A percentile compares a stretch with the other conserved stretches of the same genome.
These are phyloP conservation scores for Protomyctophum bolini DNA, from an alignment of 2,113 vertebrate species.

Conservation along the genomic window DNA sequence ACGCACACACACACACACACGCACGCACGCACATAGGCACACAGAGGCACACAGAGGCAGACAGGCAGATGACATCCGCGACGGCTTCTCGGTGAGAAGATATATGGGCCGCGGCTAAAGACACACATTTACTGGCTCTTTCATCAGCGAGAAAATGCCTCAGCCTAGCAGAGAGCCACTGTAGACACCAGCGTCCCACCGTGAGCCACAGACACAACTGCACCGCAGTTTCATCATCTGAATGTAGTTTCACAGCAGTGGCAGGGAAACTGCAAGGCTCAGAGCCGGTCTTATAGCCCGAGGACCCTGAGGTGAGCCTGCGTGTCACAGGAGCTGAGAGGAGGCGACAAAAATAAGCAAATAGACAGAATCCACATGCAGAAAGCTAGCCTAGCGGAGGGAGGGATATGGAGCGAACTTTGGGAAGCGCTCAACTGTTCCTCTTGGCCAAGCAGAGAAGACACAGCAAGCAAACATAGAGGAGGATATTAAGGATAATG, in stretches of 20 bases:
- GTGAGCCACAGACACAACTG: constrained; percentile 64
- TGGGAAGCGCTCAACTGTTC: constrained; percentile 34
- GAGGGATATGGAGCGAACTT: constrained; percentile 29
- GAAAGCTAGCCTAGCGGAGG: constrained; percentile 22
- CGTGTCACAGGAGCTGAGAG: constrained; percentile 47
- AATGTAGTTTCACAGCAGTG: constrained; percentile 74
- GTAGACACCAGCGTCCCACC: constrained; percentile 67
- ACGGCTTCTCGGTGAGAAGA: constrained; percentile 52
- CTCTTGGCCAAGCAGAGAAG: constrained; percentile 34
- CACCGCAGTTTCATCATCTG: constrained; percentile 71
- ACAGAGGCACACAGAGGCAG: not conserved
- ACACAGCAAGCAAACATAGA: constrained; percentile 15
- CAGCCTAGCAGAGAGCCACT: constrained; percentile 49
- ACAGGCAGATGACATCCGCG: constrained; percentile 35
- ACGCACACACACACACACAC: constrained; percentile 3
- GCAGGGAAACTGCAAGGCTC: constrained; percentile 59
- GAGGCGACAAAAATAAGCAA: constrained; percentile 50
- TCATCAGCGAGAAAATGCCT: constrained; percentile 67
- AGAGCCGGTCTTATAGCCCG: constrained; percentile 45
- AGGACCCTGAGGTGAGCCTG: constrained; percentile 52
- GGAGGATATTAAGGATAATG: not conserved
- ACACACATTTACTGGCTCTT: constrained; percentile 70
- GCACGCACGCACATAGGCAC: constrained; percentile 8
- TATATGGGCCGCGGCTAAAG: constrained; percentile 47
- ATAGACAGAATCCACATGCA: constrained; percentile 54